phyloP scores from a whole-genome alignment of 2,797 vertebrate genomes.

The Eupleurogrammus muticus region DNA sequence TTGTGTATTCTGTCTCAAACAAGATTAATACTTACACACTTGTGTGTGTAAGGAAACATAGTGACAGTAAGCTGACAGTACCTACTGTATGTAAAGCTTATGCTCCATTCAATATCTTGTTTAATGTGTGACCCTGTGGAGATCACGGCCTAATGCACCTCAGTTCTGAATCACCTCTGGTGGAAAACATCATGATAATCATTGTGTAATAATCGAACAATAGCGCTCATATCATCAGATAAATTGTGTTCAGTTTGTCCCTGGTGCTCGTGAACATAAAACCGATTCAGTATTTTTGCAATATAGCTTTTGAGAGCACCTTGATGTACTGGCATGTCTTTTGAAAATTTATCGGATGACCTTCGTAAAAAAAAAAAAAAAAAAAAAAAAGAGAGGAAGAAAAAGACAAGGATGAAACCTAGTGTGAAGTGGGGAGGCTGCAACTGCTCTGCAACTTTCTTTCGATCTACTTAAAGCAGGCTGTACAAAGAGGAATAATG shows the following conservation, averaged over 20 bases:
- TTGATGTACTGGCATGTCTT: not conserved
- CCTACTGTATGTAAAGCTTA: constrained; percentile 72
- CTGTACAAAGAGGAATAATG: constrained; percentile 42
- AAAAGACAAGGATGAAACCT: constrained; percentile 25
- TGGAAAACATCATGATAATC: constrained; percentile 7
- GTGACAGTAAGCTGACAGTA: constrained; percentile 81
- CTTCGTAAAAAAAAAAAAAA: constrained; percentile 20
- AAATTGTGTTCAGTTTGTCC: not conserved
- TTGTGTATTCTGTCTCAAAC: constrained; percentile 75
- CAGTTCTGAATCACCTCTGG: constrained; percentile 26
- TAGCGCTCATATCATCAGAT: not conserved
- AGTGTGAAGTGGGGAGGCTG: constrained; percentile 9
- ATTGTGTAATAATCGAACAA: constrained; percentile 3
- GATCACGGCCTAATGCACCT: constrained; percentile 48
- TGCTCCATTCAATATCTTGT: constrained; percentile 65
- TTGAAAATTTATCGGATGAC: constrained; percentile 31
- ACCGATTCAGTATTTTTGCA: not conserved
- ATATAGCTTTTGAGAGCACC: not conserved
- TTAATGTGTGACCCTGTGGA: constrained; percentile 66
- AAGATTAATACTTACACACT: constrained; percentile 78
- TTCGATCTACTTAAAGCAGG: constrained; percentile 27
- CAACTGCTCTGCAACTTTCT: constrained; percentile 20
- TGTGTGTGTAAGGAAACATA: constrained; percentile 65
- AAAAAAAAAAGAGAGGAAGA: not conserved
- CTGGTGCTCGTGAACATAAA: not conserved